A percentile compares a stretch with the other conserved stretches of the same genome.
Evolutionary conservation across 2,113 vertebrate genomes (phyloP).

Genomic region (Eclectus roratus): DNA sequence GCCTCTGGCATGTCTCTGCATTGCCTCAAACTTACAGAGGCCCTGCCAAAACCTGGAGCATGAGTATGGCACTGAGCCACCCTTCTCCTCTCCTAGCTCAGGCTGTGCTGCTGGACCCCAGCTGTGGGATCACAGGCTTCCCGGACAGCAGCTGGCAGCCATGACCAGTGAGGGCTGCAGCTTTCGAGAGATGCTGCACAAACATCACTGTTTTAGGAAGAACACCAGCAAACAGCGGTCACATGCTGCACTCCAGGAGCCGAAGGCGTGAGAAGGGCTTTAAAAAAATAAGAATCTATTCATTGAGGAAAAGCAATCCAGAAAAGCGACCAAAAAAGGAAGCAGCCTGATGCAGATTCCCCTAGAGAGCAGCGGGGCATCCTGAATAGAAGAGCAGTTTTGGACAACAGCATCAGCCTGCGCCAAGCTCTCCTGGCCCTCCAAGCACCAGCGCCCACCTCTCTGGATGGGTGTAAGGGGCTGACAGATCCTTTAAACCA

Average conservation of each 20-base stretch:
- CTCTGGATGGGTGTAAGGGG: background rate
- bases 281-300: background rate
- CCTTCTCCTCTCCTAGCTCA: background rate
- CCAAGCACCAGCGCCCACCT: background rate
- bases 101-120: background rate
- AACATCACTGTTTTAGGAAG: constrained; percentile 67
- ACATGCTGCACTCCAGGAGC: constrained; percentile 25
- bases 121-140: background rate
- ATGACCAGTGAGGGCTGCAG: background rate
- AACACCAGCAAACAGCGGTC: background rate
- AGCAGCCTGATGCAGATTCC: background rate
- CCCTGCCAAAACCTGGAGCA: background rate
- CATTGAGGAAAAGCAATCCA: constrained; percentile 44
- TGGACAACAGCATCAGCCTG: background rate
- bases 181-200: background rate
- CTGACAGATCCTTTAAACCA: background rate
- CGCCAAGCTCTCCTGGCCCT: background rate
- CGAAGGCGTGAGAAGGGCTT: constrained; percentile 38
- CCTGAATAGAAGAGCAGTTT: background rate
- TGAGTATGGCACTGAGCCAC: fast-evolving
- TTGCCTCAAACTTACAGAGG: background rate
- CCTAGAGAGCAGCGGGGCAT: background rate
- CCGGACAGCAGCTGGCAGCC: constrained; percentile 4
- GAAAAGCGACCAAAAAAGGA: constrained; percentile 65
- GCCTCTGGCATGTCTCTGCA: background rate